These are phyloP conservation scores for Lordiphosa mommai DNA, from an alignment of 1,140 invertebrate genomes.

Conservation along the genomic window DNA sequence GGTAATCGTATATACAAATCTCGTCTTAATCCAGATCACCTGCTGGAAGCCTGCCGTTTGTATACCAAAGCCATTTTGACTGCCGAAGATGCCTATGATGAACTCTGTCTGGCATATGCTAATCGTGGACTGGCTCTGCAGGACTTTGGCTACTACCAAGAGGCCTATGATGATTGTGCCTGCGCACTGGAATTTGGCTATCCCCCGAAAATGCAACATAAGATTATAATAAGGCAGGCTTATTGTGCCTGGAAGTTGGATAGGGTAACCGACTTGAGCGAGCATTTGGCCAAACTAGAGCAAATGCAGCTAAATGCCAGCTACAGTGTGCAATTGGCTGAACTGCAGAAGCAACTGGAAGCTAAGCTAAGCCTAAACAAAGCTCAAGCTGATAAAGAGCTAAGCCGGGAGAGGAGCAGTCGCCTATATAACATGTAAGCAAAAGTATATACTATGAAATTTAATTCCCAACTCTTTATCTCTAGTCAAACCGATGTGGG, in stretches of 20 bases:
- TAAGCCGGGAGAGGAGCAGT: not conserved
- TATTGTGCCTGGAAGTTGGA: constrained; percentile 49
- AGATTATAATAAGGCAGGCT: constrained; percentile 60
- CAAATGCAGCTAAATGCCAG: constrained; percentile 28
- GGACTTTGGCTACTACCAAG: constrained; percentile 55
- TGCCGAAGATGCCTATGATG: constrained; percentile 27
- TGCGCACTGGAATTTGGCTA: constrained; percentile 61
- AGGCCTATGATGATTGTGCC: constrained; percentile 68
- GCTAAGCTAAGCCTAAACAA: not conserved
- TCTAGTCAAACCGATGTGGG: constrained; percentile 12
- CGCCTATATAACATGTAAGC: constrained; percentile 47
- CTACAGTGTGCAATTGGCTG: constrained; percentile 25
- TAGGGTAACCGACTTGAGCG: constrained; percentile 8
- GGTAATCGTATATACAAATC: constrained; percentile 44
- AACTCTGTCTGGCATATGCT: constrained; percentile 50
- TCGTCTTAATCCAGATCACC: constrained; percentile 1
- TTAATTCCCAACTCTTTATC: not conserved
- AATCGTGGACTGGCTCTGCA: constrained; percentile 66
- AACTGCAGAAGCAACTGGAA: constrained; percentile 25
- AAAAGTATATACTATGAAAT: not conserved
- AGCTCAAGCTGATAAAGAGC: not conserved
- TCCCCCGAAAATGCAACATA: constrained; percentile 46
- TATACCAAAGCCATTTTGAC: constrained; percentile 57
- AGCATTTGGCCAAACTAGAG: constrained; percentile 25
- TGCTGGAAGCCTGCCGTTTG: constrained; percentile 38